Evolutionary conservation across 2,113 vertebrate genomes (phyloP), one percentile per base, ranked within the genome.

Genomic region (Octodon degus): DNA sequence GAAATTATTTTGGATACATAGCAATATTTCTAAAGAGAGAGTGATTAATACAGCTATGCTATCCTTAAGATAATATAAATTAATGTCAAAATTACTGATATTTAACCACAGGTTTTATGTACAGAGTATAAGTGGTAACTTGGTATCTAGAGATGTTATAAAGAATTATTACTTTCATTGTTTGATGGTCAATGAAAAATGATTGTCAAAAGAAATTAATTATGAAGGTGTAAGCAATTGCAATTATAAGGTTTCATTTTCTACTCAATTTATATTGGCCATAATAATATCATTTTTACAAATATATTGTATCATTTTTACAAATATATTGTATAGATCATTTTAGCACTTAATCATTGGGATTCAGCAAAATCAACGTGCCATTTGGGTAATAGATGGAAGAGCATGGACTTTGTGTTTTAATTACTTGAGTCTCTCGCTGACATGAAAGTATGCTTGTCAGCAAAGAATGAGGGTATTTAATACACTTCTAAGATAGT

Each of bases 1-100:
- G 13, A 83, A 19, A 79, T 94, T n/a, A 86, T 94, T 81, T 98
- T 93, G 76, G 94, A 90, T 98, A 50, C 17, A 40, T 5, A 95
- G 4, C 43, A 90, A 97, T 97, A 95, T 96, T 97, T 89, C 43
- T 90, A 58, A 95, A 97, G 86, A 97, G 96, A 98, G 98, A 98
- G 97, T 95, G 97, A 98, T 98, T 98, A 95, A 97, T 95, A 77
- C 81, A 79, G 2, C 2, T 93, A 40, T 94, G 37, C 25, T 93
- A 89, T 86, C 50, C 60, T 87, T 96, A 95, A 97, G 70, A 89
- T 92, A 96, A 53, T 98, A 50, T 95, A 96, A 96, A 96, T 98
- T 98, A 96, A 95, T 82, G 0, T 65, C 91, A 53, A 40, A 53
- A 76, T 65, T 76, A 37, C 10, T 58, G 3, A 40, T 50, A 63